Conservation (phyloP, 2,113 vertebrate species). For the Ginglymostoma cirratum region DNA sequence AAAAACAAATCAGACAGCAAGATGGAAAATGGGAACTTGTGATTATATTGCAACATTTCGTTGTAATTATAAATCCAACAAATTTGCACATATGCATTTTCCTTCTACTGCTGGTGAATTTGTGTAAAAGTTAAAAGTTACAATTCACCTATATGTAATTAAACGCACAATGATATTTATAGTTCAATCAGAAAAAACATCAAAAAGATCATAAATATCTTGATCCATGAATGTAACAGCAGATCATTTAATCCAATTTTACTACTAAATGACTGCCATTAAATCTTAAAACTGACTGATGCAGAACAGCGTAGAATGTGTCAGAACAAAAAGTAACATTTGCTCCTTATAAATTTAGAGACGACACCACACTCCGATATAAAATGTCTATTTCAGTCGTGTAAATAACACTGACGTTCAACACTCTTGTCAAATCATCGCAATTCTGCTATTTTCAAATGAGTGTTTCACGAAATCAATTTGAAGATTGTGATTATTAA, state of each 20-base stretch:
- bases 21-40: neutral
- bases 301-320: neutral
- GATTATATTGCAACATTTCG: neutral
- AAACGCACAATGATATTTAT: neutral
- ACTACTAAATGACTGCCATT: neutral
- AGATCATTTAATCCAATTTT: neutral
- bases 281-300: neutral
- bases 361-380: neutral
- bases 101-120: neutral
- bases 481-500: constrained; percentile 25
- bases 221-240: neutral
- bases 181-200: neutral
- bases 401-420: neutral
- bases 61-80: neutral
- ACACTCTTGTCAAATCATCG: neutral
- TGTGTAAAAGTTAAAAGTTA: neutral
- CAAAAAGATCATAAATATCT: neutral
- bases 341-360: neutral
- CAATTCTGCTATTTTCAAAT: neutral
- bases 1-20: neutral
- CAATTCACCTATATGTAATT: neutral
- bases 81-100: neutral
- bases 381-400: neutral
- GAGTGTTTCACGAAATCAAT: neutral
- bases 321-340: neutral